phyloP scores from a whole-genome alignment of 2,113 vertebrate genomes.

The Carassius gibelio region DNA sequence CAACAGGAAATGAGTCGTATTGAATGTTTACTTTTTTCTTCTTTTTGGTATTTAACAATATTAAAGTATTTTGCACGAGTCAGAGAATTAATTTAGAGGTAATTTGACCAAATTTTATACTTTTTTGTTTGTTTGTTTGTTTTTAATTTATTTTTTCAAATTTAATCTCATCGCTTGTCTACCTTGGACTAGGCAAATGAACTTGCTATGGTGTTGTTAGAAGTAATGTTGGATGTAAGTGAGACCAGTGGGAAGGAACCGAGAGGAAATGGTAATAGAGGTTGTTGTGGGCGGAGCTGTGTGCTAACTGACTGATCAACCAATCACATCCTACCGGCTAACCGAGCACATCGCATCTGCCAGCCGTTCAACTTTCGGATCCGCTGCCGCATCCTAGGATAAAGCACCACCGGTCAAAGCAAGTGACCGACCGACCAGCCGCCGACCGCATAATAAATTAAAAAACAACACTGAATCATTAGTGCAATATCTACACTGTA shows the following conservation, averaged over 20 bases:
- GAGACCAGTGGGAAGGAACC: slow-evolving; percentile 42
- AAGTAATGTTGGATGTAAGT: slow-evolving; percentile 15
- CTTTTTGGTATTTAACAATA: slow-evolving; percentile 20
- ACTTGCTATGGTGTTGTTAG: neutral
- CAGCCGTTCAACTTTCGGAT: slow-evolving; percentile 48
- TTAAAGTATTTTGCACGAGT: slow-evolving; percentile 27
- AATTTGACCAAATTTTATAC: no score
- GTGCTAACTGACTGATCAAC: slow-evolving; percentile 52
- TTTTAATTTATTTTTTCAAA: neutral
- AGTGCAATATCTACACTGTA: slow-evolving; percentile 43
- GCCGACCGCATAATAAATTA: slow-evolving; percentile 41
- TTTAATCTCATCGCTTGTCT: neutral
- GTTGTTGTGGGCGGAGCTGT: slow-evolving; percentile 49
- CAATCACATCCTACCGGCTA: slow-evolving; percentile 49
- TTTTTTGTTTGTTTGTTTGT: no score
- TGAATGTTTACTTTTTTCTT: slow-evolving; percentile 16
- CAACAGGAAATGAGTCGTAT: neutral
- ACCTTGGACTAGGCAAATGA: slow-evolving; percentile 4
- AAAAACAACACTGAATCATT: slow-evolving; percentile 39
- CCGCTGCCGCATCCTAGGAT: slow-evolving; percentile 52
- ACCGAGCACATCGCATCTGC: slow-evolving; percentile 48
- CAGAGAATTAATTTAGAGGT: neutral
- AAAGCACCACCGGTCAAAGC: slow-evolving; percentile 52
- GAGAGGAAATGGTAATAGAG: slow-evolving; percentile 42
- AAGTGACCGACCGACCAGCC: slow-evolving; percentile 23